Conservation (phyloP, 2,797 vertebrate genomes). For the Falco cherrug region DNA sequence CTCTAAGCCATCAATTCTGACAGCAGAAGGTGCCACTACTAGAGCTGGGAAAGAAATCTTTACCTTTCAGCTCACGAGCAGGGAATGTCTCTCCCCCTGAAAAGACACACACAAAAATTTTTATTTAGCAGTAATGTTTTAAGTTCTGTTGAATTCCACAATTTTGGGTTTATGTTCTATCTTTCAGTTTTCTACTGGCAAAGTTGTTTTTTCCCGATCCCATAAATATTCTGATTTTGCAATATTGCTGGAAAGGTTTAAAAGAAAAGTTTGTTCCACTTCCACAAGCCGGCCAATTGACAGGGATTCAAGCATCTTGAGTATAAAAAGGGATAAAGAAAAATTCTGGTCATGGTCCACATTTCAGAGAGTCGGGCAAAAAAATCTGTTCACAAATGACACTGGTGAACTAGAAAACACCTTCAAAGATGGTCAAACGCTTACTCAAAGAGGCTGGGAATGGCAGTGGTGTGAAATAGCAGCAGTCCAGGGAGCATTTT, state of each 20-base stretch:
- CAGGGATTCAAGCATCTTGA: not conserved
- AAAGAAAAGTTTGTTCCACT: not conserved
- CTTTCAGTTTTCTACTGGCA: not conserved
- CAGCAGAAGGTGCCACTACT: conserved; percentile 30
- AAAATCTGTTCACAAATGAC: not conserved
- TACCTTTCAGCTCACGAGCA: not conserved
- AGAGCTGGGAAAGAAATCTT: not conserved
- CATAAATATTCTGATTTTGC: not conserved
- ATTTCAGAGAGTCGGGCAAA: not conserved
- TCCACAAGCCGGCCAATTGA: not conserved
- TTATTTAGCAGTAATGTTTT: not conserved
- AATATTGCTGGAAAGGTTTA: not conserved
- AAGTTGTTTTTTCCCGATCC: not conserved
- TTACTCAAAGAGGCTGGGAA: not conserved
- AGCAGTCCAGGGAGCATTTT: not conserved
- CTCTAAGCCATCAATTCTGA: conserved; percentile 47
- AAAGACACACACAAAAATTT: not conserved
- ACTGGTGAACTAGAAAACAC: not conserved
- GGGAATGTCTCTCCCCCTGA: not conserved
- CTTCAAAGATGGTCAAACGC: not conserved
- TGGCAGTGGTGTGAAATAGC: not conserved
- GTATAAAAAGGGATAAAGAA: not conserved
- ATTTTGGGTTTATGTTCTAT: not conserved
- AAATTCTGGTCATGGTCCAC: not conserved
- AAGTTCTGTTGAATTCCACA: not conserved